Evolutionary conservation across 2,888 invertebrate species (phyloP).

Genomic region (Hydrotaea diabolus): DNA sequence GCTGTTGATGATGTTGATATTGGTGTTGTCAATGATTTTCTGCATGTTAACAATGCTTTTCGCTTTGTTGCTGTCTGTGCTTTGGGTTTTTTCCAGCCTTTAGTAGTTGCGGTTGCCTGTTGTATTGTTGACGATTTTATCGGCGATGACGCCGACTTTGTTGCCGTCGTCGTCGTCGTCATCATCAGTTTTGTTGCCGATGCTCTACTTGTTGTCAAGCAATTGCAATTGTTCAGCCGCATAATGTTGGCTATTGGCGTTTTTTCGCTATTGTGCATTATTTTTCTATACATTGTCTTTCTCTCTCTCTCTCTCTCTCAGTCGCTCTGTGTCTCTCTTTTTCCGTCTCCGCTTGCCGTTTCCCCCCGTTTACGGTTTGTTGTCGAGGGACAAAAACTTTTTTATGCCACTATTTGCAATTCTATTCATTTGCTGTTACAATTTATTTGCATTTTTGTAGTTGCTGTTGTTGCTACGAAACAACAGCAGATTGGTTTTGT

Average conservation of each 20-base stretch:
- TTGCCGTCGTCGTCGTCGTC: neutral
- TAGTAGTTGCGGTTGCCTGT: slow-evolving; percentile 42
- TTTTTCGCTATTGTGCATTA: slow-evolving; percentile 16
- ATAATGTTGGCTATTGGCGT: slow-evolving; percentile 62
- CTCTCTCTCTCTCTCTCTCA: neutral
- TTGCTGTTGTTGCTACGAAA: neutral
- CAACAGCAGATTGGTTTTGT: slow-evolving; percentile 41
- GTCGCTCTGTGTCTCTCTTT: neutral
- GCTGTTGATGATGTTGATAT: slow-evolving; percentile 15
- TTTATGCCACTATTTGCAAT: slow-evolving; percentile 4
- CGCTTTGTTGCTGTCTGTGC: slow-evolving; percentile 45
- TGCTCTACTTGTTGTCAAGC: slow-evolving; percentile 51
- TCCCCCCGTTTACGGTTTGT: slow-evolving; percentile 15
- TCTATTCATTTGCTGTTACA: slow-evolving; percentile 45
- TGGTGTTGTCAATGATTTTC: slow-evolving; percentile 51
- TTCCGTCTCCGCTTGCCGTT: neutral
- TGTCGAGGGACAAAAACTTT: slow-evolving; percentile 6
- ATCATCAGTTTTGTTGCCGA: slow-evolving; percentile 18
- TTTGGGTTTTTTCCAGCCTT: slow-evolving; percentile 54
- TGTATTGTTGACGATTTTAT: slow-evolving; percentile 21
- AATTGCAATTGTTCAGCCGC: slow-evolving; percentile 64
- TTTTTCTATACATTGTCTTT: neutral
- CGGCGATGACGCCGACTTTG: neutral
- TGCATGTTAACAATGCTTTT: slow-evolving; percentile 58
- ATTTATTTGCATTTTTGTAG: slow-evolving; percentile 17